A percentile compares a stretch with the other conserved stretches of the same genome.
phyloP scores from a whole-genome alignment of 2,888 invertebrate genomes.

The Baronia brevicornis region DNA sequence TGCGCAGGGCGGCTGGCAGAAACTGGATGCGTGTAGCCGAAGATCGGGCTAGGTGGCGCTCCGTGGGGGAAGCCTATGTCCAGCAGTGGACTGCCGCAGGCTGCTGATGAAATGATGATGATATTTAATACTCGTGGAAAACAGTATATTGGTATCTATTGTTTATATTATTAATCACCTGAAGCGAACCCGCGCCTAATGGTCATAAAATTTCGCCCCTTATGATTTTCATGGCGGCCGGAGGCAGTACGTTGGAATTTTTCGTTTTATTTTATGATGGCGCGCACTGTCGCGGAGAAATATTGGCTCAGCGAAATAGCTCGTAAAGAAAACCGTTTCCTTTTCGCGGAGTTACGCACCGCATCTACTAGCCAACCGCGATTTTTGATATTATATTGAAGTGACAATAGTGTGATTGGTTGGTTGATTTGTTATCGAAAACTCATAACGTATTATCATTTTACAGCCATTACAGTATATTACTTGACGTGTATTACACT shows the following conservation, averaged over 20 bases:
- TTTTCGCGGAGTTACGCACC: slow-evolving; percentile 68
- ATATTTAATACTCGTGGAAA: slow-evolving; percentile 3
- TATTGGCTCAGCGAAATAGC: slow-evolving; percentile 74
- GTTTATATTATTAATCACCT: slow-evolving; percentile 56
- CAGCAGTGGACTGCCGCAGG: no score
- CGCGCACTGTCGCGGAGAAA: slow-evolving; percentile 74
- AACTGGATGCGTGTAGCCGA: no score
- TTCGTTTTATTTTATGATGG: slow-evolving; percentile 76
- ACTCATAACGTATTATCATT: no score
- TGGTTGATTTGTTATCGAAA: no score
- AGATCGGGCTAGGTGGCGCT: no score
- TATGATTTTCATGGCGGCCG: slow-evolving; percentile 70
- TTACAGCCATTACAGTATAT: no score
- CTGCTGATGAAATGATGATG: no score
- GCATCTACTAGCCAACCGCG: slow-evolving; percentile 51
- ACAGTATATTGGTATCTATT: slow-evolving; percentile 11
- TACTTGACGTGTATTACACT: no score
- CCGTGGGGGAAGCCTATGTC: no score
- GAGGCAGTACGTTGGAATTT: slow-evolving; percentile 68
- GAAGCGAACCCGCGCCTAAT: slow-evolving; percentile 47
- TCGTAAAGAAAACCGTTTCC: slow-evolving; percentile 73
- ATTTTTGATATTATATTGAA: no score
- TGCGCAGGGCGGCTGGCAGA: no score
- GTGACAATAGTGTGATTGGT: no score
- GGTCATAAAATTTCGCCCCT: slow-evolving; percentile 66